A percentile compares a stretch with the other conserved stretches of the same genome.
These are phyloP conservation scores for Bryconaethiops microstoma DNA, from an alignment of 2,797 vertebrate genomes.

Conservation along the genomic window DNA sequence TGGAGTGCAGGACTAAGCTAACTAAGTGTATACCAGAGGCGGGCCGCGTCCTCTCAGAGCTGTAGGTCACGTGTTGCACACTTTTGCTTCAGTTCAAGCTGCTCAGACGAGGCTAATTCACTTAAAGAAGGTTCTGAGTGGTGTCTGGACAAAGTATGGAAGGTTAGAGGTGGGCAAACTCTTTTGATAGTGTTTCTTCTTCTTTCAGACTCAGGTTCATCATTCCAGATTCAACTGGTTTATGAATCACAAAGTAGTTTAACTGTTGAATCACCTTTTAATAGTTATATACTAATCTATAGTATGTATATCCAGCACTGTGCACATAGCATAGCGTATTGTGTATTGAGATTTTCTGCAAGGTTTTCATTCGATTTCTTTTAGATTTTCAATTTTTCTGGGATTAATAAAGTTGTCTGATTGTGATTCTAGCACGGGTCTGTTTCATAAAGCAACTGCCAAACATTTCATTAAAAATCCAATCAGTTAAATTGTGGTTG, in stretches of 20 bases:
- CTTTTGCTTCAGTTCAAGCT: not conserved
- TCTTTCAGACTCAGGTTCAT: not conserved
- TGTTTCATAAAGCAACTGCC: no score
- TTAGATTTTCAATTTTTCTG: no score
- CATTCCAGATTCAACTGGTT: not conserved
- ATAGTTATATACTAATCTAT: no score
- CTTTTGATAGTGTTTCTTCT: not conserved
- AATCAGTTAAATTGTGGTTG: no score
- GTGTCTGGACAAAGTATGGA: not conserved
- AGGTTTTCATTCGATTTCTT: no score
- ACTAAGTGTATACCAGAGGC: conserved; percentile 30
- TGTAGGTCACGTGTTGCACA: not conserved
- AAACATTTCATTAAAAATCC: no score
- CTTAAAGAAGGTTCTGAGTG: not conserved
- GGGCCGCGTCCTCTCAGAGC: not conserved
- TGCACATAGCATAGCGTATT: no score
- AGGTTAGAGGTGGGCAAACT: not conserved
- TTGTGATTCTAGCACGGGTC: no score
- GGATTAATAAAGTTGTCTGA: no score
- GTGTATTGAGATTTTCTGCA: no score
- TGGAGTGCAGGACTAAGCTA: conserved; percentile 21
- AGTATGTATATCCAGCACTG: no score
- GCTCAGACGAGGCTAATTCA: not conserved
- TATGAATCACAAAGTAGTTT: not conserved
- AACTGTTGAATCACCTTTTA: no score